These are phyloP conservation scores for Podarcis muralis DNA, from an alignment of 2,113 vertebrate genomes.

Conservation along the genomic window DNA sequence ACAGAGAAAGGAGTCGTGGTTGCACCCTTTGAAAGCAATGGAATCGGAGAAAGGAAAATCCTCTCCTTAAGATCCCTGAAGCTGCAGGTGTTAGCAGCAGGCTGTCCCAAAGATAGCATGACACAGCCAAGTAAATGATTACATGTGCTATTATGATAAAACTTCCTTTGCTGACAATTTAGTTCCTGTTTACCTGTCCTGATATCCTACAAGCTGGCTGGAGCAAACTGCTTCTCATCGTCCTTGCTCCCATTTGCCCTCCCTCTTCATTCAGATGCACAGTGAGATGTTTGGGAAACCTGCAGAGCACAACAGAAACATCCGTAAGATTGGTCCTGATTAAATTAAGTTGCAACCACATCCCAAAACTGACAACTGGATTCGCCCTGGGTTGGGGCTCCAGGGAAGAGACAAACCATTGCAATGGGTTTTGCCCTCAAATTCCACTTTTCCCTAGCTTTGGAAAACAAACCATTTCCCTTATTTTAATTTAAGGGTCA, in stretches of 20 bases:
- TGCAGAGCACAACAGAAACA: not conserved
- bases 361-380: not conserved
- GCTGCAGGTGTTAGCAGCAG: not conserved
- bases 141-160: not conserved
- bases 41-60: not conserved
- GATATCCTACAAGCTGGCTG: not conserved
- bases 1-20: not conserved
- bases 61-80: not conserved
- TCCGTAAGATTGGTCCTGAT: not conserved
- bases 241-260: not conserved
- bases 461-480: not conserved
- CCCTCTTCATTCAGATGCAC: not conserved
- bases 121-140: slow-evolving; percentile 3
- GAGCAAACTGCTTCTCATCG: not conserved
- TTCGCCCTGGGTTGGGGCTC: not conserved
- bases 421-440: not conserved
- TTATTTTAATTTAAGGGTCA: not conserved
- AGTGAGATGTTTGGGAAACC: not conserved
- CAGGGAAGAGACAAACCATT: not conserved
- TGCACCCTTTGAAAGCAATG: not conserved
- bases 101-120: not conserved
- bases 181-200: slow-evolving; percentile 15
- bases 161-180: not conserved
- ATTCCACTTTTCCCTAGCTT: slow-evolving; percentile 5
- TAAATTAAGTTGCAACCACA: not conserved